phyloP scores from a whole-genome alignment of 1,140 invertebrate species.

The Ericerus pela region DNA sequence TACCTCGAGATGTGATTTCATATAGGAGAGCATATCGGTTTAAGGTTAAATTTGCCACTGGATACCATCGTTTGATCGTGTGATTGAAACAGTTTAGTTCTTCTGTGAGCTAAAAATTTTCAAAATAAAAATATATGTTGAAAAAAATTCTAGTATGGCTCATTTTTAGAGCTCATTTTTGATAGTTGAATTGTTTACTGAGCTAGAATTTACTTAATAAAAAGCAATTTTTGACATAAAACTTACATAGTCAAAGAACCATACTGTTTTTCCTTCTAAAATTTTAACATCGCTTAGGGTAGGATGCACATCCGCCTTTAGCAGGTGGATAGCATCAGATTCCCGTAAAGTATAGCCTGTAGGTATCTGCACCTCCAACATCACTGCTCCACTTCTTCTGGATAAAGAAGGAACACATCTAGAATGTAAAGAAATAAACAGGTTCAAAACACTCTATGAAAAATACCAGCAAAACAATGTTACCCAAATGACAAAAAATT shows the following conservation, averaged over 20 bases:
- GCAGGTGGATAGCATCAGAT: slow-evolving; percentile 35
- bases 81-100: slow-evolving; percentile 35
- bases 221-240: not conserved
- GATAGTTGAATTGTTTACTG: not conserved
- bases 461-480: not conserved
- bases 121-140: no score
- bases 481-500: not conserved
- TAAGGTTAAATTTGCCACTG: slow-evolving; percentile 42
- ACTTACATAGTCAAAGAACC: slow-evolving; percentile 34
- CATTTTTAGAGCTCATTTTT: no score
- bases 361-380: slow-evolving; percentile 41
- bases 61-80: slow-evolving; percentile 39
- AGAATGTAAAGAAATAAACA: no score
- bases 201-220: not conserved
- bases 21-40: slow-evolving; percentile 39
- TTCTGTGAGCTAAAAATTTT: slow-evolving; percentile 31
- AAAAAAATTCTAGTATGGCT: no score
- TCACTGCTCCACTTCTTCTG: slow-evolving; percentile 34
- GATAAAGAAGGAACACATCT: slow-evolving; percentile 30
- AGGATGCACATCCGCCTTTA: slow-evolving; percentile 27
- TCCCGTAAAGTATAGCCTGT: slow-evolving; percentile 42
- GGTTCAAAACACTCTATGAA: not conserved
- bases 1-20: slow-evolving; percentile 44
- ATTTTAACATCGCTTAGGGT: slow-evolving; percentile 28
- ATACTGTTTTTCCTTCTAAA: slow-evolving; percentile 29